phyloP scores from a whole-genome alignment of 2,113 vertebrate genomes.

The Passer domesticus region DNA sequence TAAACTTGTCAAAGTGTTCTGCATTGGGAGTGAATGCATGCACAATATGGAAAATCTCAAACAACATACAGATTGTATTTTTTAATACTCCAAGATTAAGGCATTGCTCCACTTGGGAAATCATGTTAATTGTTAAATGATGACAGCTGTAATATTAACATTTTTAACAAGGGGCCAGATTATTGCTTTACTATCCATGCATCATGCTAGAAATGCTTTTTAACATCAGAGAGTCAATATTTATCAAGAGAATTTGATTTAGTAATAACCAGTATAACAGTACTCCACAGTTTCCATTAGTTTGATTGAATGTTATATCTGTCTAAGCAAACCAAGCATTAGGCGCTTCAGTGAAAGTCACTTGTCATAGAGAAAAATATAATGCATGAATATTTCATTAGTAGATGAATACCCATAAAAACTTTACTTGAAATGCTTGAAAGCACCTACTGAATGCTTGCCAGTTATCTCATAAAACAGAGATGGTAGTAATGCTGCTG shows the following conservation, averaged over 20 bases:
- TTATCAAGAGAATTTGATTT: constrained; percentile 71
- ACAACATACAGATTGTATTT: neutral
- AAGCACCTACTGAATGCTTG: constrained; percentile 59
- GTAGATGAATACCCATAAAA: constrained; percentile 66
- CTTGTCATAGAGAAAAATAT: constrained; percentile 61
- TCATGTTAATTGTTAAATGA: neutral
- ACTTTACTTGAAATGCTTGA: constrained; percentile 58
- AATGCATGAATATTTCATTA: constrained; percentile 71
- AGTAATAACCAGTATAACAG: constrained; percentile 63
- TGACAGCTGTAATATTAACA: constrained; percentile 41
- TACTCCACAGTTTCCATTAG: constrained; percentile 64
- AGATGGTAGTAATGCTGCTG: constrained; percentile 40
- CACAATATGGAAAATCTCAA: constrained; percentile 1
- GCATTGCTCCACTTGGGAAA: neutral
- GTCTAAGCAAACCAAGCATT: constrained; percentile 62
- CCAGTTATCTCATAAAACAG: constrained; percentile 62
- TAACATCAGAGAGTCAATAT: constrained; percentile 65
- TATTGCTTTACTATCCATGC: constrained; percentile 47
- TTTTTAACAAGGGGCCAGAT: constrained; percentile 33
- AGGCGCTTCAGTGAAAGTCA: constrained; percentile 57
- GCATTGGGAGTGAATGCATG: neutral
- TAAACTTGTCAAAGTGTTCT: neutral
- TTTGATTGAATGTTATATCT: constrained; percentile 62
- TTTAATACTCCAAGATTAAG: neutral
- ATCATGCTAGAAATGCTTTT: constrained; percentile 47